Evolutionary conservation across 2,888 invertebrate genomes (phyloP), one percentile per base, ranked within the genome.

Genomic region (Cepaea hortensis): DNA sequence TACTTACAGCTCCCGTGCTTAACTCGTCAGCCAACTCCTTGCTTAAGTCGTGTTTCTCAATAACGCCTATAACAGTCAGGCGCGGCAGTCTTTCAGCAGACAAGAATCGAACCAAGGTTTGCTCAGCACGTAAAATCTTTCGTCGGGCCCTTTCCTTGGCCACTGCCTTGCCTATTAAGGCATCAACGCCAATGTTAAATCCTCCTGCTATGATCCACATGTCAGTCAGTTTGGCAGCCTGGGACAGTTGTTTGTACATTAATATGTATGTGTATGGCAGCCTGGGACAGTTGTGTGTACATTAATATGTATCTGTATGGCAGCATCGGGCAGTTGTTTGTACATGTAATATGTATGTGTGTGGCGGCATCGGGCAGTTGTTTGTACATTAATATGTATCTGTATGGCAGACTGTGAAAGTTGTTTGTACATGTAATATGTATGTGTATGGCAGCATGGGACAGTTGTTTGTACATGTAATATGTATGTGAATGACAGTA

Each of bases 151-250:
- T 91, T 87, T 94, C 94, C 83, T 93, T 92, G 9, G 90, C 88
- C 3, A 93, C 91, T 9, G 94, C 94, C 86, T 94, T 93, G 0
- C 94, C 94, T 65, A 94, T 93, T 70, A 93, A 90, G 86, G 93
- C 93, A 3, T 93, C 88, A 18, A 94, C 90, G 0, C 94, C 94
- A 50, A 88, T 89, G 88, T 94, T 93, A n/a, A 92, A 87, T 1
- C 94, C 94, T 85, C 93, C 93, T 13, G 93, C 93, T 7, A 94
- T 87, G 55, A 94, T 92, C 94, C 94, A 94, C 93, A 94, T 93
- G 76, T 93, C 90, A 5, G 92, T 94, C 7, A 93, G 92, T 89
- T 94, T 94, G 18, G 94, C 94, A 81, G 94, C 94, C 94, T 93
- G 84, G 6, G 77, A 81, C 62, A 48, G 35, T 55, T 23, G 18